A percentile compares a stretch with the other conserved stretches of the same genome.
Conservation (phyloP, 2,113 vertebrate species). For the Phyllostomus discolor region DNA sequence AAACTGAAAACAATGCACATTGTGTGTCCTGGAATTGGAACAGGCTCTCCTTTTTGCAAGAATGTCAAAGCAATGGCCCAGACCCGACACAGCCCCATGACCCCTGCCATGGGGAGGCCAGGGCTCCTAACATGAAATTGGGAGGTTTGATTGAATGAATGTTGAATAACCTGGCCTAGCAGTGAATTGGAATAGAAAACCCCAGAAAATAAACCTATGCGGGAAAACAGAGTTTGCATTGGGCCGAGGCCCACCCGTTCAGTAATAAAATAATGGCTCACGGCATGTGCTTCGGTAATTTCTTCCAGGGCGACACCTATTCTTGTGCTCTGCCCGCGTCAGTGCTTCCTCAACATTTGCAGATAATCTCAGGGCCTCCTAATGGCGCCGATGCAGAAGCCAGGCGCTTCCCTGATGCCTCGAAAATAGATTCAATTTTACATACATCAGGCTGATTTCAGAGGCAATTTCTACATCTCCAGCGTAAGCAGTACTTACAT, state of each 20-base stretch:
- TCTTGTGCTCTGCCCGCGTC: constrained; percentile 56
- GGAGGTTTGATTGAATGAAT: not conserved
- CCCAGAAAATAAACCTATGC: not conserved
- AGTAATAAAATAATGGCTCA: constrained; percentile 73
- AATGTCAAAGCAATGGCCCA: not conserved
- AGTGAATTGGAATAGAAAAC: constrained; percentile 37
- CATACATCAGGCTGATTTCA: constrained; percentile 78
- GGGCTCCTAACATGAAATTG: not conserved
- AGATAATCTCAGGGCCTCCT: constrained; percentile 73
- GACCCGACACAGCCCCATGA: not conserved
- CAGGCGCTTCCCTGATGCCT: constrained; percentile 73
- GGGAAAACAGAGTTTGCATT: constrained; percentile 35
- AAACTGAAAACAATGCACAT: constrained; percentile 66
- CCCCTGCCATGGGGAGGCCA: not conserved
- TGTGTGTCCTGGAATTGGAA: constrained; percentile 57
- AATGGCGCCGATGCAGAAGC: constrained; percentile 63
- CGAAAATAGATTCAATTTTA: constrained; percentile 77
- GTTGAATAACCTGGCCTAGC: not conserved
- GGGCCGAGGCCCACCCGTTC: constrained; percentile 18
- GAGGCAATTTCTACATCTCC: constrained; percentile 76
- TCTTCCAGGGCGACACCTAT: constrained; percentile 46
- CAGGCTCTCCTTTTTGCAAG: not conserved
- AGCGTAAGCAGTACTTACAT: constrained; percentile 70
- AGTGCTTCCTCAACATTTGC: constrained; percentile 59
- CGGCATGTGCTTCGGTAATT: constrained; percentile 59